Conservation (phyloP, 2,797 vertebrate genomes). For the Oophaga sylvatica region DNA sequence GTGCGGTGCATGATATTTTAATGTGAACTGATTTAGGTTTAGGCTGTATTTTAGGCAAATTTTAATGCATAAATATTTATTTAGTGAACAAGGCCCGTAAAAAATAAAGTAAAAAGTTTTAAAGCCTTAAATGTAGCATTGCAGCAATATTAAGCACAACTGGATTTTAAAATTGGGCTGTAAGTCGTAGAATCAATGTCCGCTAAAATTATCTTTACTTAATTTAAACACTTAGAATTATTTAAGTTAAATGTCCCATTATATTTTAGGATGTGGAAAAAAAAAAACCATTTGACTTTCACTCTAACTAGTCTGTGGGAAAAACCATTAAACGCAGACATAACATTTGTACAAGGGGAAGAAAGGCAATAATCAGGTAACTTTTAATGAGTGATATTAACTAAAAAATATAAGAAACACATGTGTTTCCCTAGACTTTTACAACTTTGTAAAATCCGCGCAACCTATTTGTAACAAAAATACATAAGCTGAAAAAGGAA, state of each 20-base stretch:
- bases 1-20: background rate
- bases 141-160: background rate
- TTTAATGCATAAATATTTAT: background rate
- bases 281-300: constrained; percentile 31
- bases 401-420: constrained; percentile 51
- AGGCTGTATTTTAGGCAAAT: background rate
- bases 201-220: constrained; percentile 8
- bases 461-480: constrained; percentile 36
- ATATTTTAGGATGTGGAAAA: constrained; percentile 28
- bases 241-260: constrained; percentile 7
- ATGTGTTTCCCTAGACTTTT: constrained; percentile 46
- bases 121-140: background rate
- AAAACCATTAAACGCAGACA: constrained; percentile 11
- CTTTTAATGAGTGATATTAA: constrained; percentile 49
- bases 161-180: background rate
- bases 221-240: constrained; percentile 1
- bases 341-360: constrained; percentile 11
- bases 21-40: background rate
- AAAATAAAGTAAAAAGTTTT: background rate
- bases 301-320: background rate
- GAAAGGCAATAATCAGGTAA: constrained; percentile 51
- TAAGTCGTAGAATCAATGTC: background rate
- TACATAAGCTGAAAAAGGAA: constrained; percentile 4
- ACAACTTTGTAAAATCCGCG: constrained; percentile 44
- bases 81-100: background rate